phyloP scores from a whole-genome alignment of 1,140 invertebrate species.

The Lasaia peninsularis region DNA sequence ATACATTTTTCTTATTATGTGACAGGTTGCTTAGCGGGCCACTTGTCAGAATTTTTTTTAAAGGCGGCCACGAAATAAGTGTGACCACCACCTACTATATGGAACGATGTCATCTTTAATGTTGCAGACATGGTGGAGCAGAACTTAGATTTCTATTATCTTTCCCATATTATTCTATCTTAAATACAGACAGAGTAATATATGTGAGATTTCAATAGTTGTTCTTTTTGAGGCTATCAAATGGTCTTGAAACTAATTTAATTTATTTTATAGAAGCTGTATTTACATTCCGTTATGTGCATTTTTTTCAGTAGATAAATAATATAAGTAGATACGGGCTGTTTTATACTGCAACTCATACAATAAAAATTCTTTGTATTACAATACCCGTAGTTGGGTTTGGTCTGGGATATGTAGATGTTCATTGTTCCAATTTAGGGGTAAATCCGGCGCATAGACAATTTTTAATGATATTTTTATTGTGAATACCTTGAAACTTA shows the following conservation, averaged over 20 bases:
- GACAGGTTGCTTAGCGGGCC: too few species aligned
- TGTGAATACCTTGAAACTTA: background rate
- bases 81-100: too few species aligned
- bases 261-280: slow-evolving; percentile 39
- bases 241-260: slow-evolving; percentile 17
- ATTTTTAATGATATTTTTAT: slow-evolving; percentile 5
- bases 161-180: too few species aligned
- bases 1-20: too few species aligned
- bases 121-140: too few species aligned
- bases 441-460: slow-evolving; percentile 32
- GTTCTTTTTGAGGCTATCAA: too few species aligned
- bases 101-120: too few species aligned
- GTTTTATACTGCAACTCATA: slow-evolving; percentile 61
- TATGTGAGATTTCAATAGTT: background rate
- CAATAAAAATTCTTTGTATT: slow-evolving; percentile 54
- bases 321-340: slow-evolving; percentile 58
- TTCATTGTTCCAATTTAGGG: slow-evolving; percentile 17
- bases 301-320: slow-evolving; percentile 40
- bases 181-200: too few species aligned
- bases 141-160: too few species aligned
- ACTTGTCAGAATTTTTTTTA: too few species aligned
- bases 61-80: too few species aligned
- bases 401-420: slow-evolving; percentile 33
- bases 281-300: slow-evolving; percentile 62
- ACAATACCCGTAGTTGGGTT: slow-evolving; percentile 31